Evolutionary conservation across 2,888 invertebrate species (phyloP).

Genomic region (Volucella inanis): DNA sequence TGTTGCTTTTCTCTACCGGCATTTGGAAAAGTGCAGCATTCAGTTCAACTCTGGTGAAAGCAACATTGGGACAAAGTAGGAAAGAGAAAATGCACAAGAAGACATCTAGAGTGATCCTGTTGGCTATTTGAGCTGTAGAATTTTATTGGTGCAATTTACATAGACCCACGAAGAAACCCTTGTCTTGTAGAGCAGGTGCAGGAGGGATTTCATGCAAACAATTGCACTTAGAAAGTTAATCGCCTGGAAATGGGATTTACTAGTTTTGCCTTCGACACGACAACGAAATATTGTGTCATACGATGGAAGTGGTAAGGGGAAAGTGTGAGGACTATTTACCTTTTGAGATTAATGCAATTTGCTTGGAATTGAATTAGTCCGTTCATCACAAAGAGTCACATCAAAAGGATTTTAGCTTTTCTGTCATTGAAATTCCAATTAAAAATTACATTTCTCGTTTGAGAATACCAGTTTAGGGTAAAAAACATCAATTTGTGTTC

Average conservation of each 20-base stretch:
- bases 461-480: too few relatives aligned
- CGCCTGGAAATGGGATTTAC: slow-evolving; percentile 47
- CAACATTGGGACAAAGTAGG: slow-evolving; percentile 34
- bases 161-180: slow-evolving; percentile 4
- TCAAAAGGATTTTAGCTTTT: slow-evolving; percentile 13
- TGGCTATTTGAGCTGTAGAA: slow-evolving; percentile 11
- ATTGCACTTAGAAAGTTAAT: slow-evolving; percentile 58
- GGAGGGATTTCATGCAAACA: slow-evolving; percentile 22
- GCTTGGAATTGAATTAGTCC: slow-evolving; percentile 47
- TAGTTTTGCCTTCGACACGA: slow-evolving; percentile 38
- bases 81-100: slow-evolving; percentile 12
- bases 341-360: slow-evolving; percentile 45
- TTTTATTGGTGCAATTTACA: slow-evolving; percentile 31
- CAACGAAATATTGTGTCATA: not conserved
- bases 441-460: not conserved
- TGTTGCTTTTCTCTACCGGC: slow-evolving; percentile 32
- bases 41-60: slow-evolving; percentile 42
- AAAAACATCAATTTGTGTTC: too few relatives aligned
- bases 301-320: not conserved
- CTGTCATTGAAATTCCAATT: slow-evolving; percentile 6
- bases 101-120: not conserved
- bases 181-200: not conserved
- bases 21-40: slow-evolving; percentile 62
- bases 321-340: slow-evolving; percentile 39
- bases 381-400: slow-evolving; percentile 9